Base-by-base conservation (phyloP, 1,140 invertebrate species). In the Phenacoccus solenopsis region DNA sequence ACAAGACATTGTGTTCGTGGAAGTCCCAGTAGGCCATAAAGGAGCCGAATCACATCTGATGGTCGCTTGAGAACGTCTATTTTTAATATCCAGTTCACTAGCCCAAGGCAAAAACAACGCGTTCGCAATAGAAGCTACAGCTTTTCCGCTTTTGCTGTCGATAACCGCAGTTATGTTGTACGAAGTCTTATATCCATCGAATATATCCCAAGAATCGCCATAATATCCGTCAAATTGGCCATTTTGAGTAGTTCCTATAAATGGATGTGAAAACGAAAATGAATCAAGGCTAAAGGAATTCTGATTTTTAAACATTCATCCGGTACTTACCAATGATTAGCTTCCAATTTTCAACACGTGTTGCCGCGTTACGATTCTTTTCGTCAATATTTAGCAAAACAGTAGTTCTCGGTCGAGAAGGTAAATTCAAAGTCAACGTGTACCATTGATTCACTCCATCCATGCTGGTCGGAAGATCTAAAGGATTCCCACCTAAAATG, bases 391-490 rank as follows among this genome's bases (percentile, higher is more conserved):
- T 82, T 10, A 83, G 56, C 0, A 83, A 72, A 0, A 82, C 72
- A 1, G 72, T 75, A 3, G 79, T 78, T 7, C 82, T 75, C 12
- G 68, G 35, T 0, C 75, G 74, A 1, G 81, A 80, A 16, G 79
- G 77, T 32, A 80, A 72, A 73, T 81, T 78, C 71, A 79, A 80
- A 0, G 76, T 75, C 27, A 75, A 70, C 16, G 74, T 59, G 20
- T 69, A 64, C 86, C 86, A 88, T 71, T 85, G 79, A 75, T 86
- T 79, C 7, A 82, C 72, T 1, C 87, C 86, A 75, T 88, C 86
- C 21, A 88, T 77, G 12, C 79, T 73, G 61, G 79, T 74, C 27
- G 80, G 76, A 67, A 82, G 71, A 80, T 79, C 74, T 35, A 57
- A 64, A 13, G 78, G 12, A 76, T 82, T 77, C 74, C 84, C 84